Evolutionary conservation across 2,113 vertebrate species (phyloP).

Genomic region (Dissostichus mawsoni): DNA sequence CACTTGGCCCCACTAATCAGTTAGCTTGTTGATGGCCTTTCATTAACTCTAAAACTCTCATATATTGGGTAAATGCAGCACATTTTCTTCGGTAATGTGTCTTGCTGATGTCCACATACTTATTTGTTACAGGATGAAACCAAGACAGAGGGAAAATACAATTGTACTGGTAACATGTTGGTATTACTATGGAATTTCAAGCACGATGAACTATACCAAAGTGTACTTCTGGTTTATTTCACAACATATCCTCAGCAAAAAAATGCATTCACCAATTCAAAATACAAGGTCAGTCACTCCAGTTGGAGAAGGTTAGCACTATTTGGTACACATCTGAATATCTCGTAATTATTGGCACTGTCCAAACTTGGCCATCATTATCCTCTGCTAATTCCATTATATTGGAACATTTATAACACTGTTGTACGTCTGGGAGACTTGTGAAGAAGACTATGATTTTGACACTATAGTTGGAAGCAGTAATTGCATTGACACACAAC

Average conservation of each 20-base stretch:
- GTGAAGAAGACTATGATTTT: conserved; percentile 57
- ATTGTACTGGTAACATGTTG: too few relatives aligned
- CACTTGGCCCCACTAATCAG: background rate
- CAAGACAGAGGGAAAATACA: conserved; percentile 27
- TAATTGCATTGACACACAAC: conserved; percentile 55
- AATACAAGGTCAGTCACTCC: background rate
- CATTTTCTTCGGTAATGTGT: conserved; percentile 1
- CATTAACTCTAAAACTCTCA: background rate
- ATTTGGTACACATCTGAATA: conserved; percentile 25
- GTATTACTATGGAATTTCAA: conserved; percentile 31
- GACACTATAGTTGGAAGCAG: conserved; percentile 44
- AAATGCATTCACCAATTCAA: background rate
- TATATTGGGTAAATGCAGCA: background rate
- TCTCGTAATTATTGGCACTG: conserved; percentile 46
- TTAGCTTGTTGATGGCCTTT: background rate
- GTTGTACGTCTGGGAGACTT: conserved; percentile 51
- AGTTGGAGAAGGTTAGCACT: background rate
- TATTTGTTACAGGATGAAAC: conserved; percentile 28
- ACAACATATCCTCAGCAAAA: background rate
- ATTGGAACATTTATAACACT: conserved; percentile 37
- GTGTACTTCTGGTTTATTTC: conserved; percentile 23
- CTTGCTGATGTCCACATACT: conserved; percentile 22
- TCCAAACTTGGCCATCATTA: conserved; percentile 30
- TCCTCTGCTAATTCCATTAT: conserved; percentile 51
- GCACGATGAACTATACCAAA: conserved; percentile 12